Evolutionary conservation across 2,888 invertebrate species (phyloP).

Genomic region (Octonoba sinensis): DNA sequence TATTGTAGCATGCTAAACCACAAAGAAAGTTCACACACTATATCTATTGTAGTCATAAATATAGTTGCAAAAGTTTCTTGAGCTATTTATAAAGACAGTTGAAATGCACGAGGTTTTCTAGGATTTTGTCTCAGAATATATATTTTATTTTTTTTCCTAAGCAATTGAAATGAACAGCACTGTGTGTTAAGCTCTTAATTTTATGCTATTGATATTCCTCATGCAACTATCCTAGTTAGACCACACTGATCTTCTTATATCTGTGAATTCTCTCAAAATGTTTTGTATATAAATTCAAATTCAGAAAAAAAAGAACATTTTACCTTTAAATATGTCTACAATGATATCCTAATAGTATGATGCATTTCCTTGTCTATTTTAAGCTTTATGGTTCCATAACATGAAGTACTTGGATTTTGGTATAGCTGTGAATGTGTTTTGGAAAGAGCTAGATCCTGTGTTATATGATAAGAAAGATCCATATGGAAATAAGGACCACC

Average conservation of each 20-base stretch:
- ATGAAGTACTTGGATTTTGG: slow-evolving; percentile 73
- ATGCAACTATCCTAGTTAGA: too few species aligned
- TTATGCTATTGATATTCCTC: background rate
- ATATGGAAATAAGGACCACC: slow-evolving; percentile 75
- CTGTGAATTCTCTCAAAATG: background rate
- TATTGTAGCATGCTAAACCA: too few species aligned
- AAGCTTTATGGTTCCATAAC: slow-evolving; percentile 76
- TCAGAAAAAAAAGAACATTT: background rate
- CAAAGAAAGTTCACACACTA: too few species aligned
- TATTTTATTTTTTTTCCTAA: too few species aligned
- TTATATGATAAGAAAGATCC: slow-evolving; percentile 74
- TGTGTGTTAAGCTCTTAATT: background rate
- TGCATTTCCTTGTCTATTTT: slow-evolving; percentile 54
- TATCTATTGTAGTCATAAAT: too few species aligned
- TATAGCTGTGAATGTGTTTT: slow-evolving; percentile 75
- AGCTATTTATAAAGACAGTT: too few species aligned
- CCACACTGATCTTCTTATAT: too few species aligned
- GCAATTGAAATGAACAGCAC: too few species aligned
- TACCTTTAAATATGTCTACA: background rate
- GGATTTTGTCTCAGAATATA: too few species aligned
- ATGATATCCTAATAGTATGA: too few species aligned
- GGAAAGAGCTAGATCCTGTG: slow-evolving; percentile 72
- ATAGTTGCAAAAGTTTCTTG: too few species aligned
- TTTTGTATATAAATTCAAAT: background rate
- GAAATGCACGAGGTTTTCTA: too few species aligned